Percentiles rank a stretch among this genome's conserved stretches.
These are phyloP conservation scores for Malurus splendens DNA, from an alignment of 2,797 vertebrate genomes.

Conservation along the genomic window DNA sequence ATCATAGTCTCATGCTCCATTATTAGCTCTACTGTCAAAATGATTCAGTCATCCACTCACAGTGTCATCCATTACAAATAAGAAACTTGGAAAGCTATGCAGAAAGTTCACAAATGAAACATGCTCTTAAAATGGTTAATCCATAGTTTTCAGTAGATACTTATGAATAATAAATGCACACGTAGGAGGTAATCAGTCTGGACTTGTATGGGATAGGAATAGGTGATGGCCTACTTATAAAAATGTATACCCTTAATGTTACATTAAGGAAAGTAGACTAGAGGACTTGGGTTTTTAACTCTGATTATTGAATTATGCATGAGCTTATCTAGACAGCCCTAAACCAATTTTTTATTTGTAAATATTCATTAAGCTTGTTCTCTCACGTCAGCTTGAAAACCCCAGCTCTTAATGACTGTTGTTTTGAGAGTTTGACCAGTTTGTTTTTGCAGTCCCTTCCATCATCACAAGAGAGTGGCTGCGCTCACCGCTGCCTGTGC, in stretches of 20 bases:
- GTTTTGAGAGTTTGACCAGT: neutral
- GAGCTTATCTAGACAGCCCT: neutral
- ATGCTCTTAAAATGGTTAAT: neutral
- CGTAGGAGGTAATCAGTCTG: neutral
- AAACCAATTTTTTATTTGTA: neutral
- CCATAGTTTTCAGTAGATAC: neutral
- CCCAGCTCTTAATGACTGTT: neutral
- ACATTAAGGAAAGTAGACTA: neutral
- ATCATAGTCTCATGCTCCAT: neutral
- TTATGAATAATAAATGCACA: neutral
- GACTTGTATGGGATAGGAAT: neutral
- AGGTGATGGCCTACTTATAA: neutral
- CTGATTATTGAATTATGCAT: neutral
- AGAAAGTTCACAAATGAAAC: neutral
- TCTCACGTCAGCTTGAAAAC: neutral
- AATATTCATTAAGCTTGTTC: neutral
- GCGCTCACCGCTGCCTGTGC: fast-evolving
- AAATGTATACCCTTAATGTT: neutral
- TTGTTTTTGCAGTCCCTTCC: neutral
- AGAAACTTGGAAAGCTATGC: neutral
- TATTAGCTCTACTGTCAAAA: neutral
- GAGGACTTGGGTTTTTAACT: neutral
- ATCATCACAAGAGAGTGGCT: fast-evolving
- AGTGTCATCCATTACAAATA: neutral
- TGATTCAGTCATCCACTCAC: neutral